These are phyloP conservation scores for Orius laevigatus DNA, from an alignment of 1,140 invertebrate genomes.

Conservation along the genomic window DNA sequence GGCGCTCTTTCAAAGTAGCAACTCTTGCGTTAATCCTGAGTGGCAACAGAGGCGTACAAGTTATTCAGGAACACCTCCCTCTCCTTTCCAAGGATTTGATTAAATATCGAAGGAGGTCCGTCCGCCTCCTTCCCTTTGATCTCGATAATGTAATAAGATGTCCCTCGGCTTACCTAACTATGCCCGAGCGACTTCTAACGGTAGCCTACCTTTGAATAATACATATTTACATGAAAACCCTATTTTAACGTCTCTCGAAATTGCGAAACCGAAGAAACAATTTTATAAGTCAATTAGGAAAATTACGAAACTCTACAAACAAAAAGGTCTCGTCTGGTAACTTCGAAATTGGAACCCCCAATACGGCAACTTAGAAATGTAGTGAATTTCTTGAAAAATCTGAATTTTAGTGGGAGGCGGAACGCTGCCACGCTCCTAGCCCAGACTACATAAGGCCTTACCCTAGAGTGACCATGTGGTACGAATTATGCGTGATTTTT, in stretches of 20 bases:
- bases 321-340: too few relatives aligned
- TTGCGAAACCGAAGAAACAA: background rate
- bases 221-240: constrained; percentile 11
- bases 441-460: too few relatives aligned
- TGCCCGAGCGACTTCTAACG: background rate
- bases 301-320: too few relatives aligned
- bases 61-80: background rate
- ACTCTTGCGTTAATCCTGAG: constrained; percentile 10
- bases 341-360: too few relatives aligned
- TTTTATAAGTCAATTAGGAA: too few relatives aligned
- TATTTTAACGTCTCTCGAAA: background rate
- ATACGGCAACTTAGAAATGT: too few relatives aligned
- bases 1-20: constrained; percentile 8
- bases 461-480: too few relatives aligned
- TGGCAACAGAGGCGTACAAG: background rate
- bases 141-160: constrained; percentile 12
- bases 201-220: constrained; percentile 2
- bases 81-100: constrained; percentile 4
- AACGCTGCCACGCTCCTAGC: too few relatives aligned
- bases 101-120: constrained; percentile 11
- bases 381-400: too few relatives aligned
- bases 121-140: constrained; percentile 5
- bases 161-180: constrained; percentile 8
- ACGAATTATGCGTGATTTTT: too few relatives aligned
- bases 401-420: too few relatives aligned